Evolutionary conservation across 2,113 vertebrate species (phyloP).

Genomic region (Lampris incognitus): DNA sequence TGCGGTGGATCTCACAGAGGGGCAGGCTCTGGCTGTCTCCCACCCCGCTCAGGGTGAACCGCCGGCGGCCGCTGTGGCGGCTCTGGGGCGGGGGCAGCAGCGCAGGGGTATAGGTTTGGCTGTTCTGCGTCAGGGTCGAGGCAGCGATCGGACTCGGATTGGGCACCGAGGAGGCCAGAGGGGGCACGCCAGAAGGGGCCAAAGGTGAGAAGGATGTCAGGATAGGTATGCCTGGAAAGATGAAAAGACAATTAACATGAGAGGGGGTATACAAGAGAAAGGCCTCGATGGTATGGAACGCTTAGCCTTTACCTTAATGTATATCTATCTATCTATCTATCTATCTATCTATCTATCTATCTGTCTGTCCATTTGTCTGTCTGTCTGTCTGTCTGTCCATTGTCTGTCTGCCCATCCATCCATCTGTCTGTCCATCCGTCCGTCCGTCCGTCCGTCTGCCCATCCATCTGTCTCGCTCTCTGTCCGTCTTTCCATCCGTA

Average conservation of each 20-base stretch:
- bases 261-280: background rate
- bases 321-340: no score
- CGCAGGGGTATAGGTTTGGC: background rate
- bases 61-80: constrained; percentile 27
- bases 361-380: no score
- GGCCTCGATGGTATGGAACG: no score
- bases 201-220: background rate
- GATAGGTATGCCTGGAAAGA: background rate
- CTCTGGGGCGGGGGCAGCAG: fast-evolving
- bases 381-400: no score
- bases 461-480: no score
- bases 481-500: no score
- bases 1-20: constrained; percentile 57
- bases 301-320: no score
- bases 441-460: no score
- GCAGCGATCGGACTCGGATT: background rate
- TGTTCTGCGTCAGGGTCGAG: background rate
- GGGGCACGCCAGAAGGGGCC: background rate
- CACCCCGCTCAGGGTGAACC: constrained; percentile 69
- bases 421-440: no score
- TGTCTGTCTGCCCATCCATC: no score
- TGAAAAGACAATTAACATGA: constrained; percentile 1
- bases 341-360: no score
- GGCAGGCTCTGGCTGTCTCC: constrained; percentile 39
- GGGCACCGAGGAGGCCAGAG: constrained; percentile 47